phyloP scores from a whole-genome alignment of 1,140 invertebrate genomes.

The Papilio helenus region DNA sequence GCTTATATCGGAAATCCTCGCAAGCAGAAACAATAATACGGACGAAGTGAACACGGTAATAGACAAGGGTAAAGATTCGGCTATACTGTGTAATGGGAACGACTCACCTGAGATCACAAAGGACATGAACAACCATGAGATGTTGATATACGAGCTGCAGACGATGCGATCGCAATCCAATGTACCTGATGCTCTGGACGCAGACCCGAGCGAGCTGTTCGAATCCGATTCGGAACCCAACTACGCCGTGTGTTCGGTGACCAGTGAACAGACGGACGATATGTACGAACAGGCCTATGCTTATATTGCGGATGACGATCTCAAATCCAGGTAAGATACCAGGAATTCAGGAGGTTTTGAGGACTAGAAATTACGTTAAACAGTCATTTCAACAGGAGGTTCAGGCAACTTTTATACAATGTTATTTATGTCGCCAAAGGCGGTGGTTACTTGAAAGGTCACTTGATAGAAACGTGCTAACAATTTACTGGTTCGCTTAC shows the following conservation, averaged over 20 bases:
- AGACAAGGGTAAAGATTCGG: slow-evolving; percentile 75
- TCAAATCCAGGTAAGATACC: slow-evolving; percentile 73
- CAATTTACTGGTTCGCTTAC: slow-evolving; percentile 17
- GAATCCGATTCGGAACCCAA: slow-evolving; percentile 72
- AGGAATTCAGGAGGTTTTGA: slow-evolving; percentile 27
- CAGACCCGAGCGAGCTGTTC: slow-evolving; percentile 58
- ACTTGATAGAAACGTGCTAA: slow-evolving; percentile 12
- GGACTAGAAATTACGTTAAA: neutral
- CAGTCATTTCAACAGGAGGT: neutral
- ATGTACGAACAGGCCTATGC: slow-evolving; percentile 70
- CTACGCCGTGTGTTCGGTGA: slow-evolving; percentile 68
- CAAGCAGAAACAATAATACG: slow-evolving; percentile 78
- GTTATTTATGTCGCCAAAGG: neutral
- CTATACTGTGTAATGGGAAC: slow-evolving; percentile 61
- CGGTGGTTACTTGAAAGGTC: slow-evolving; percentile 11
- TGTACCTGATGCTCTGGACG: slow-evolving; percentile 67
- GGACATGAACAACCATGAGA: slow-evolving; percentile 84
- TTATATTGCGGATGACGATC: slow-evolving; percentile 74
- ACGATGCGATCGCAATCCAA: slow-evolving; percentile 81
- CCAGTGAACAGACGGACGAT: slow-evolving; percentile 67
- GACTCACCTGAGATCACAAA: slow-evolving; percentile 75
- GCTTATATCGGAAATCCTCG: slow-evolving; percentile 82
- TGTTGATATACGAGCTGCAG: slow-evolving; percentile 84
- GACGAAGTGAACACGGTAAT: slow-evolving; percentile 74
- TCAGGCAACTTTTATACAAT: neutral